phyloP scores from a whole-genome alignment of 2,113 vertebrate genomes.

The Anas platyrhynchos region DNA sequence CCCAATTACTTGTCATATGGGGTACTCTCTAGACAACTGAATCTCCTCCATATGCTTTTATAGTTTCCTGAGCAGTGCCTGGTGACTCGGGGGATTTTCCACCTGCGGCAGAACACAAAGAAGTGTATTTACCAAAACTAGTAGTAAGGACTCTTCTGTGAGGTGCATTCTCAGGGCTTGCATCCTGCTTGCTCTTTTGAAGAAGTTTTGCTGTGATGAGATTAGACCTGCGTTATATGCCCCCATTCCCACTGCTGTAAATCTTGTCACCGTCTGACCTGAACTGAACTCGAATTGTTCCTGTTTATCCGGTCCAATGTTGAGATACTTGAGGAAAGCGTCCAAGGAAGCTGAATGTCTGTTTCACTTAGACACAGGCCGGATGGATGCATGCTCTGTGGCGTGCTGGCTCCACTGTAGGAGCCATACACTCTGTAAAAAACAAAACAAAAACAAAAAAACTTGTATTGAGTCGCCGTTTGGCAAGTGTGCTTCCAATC shows the following conservation, averaged over 20 bases:
- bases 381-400: not conserved
- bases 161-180: not conserved
- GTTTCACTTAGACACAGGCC: accelerated
- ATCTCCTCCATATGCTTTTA: not conserved
- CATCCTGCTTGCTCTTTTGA: not conserved
- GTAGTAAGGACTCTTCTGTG: not conserved
- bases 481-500: not conserved
- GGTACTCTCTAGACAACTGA: not conserved
- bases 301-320: not conserved
- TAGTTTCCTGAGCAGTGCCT: not conserved
- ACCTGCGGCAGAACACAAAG: not conserved
- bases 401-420: no score
- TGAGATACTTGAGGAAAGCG: not conserved
- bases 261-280: not conserved
- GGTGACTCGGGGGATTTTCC: not conserved
- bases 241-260: not conserved
- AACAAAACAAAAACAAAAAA: not conserved
- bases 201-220: not conserved
- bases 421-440: not conserved
- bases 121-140: not conserved
- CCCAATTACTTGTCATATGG: not conserved
- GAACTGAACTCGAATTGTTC: not conserved
- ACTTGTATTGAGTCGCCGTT: not conserved
- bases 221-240: not conserved
- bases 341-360: not conserved